Base-by-base conservation (phyloP, 2,113 vertebrate species). In the Bubo bubo region DNA sequence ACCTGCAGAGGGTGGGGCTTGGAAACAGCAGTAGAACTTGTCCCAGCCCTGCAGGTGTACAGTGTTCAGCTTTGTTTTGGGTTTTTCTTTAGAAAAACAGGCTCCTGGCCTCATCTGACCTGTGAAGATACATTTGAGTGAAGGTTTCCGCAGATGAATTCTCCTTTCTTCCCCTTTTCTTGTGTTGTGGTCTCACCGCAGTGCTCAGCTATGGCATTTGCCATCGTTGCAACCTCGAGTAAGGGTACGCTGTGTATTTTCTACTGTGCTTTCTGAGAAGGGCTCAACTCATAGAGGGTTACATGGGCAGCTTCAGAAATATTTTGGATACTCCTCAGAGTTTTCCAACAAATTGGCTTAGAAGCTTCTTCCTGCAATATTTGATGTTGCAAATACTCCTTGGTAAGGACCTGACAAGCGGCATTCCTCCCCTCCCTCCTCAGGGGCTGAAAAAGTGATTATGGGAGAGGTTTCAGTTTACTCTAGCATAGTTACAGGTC, bases 351-450 rank as follows among this genome's bases (percentile, higher is more conserved):
- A 84, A 64, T 7, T 64, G 87, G 43, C 62, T 91, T 43, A 63
- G 59, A 84, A 93, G 41, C 35, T 52, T 90, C 60, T 93, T 79
- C 32, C 10, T 59, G 76, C 47, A 39, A 5, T 86, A 5, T 30
- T 64, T 68, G 59, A 13, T 17, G 8, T 59, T 79, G 52, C 47
- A 39, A 64, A 58, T 86, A 12, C 19, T 82, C 30, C 89, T 90
- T 2, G 3, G 77, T 86, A 81, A 60, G 70, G 95, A 96, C 93
- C 80, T 90, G 96, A 96, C 0, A 6, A 24, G 89, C 9, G 0
- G 77, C 95, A 95, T 96, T 96, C 90, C 90, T 94, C 41, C 86
- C 63, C 63, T 95, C 74, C 90, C 77, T 95, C 64, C 82, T 88
- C 20, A 10, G 15, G 77, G 86, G 88, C 63, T 93, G 79, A 47